A percentile compares a stretch with the other conserved stretches of the same genome.
Conservation (phyloP, 2,797 vertebrate genomes). For the Pseudochirops corinnae region DNA sequence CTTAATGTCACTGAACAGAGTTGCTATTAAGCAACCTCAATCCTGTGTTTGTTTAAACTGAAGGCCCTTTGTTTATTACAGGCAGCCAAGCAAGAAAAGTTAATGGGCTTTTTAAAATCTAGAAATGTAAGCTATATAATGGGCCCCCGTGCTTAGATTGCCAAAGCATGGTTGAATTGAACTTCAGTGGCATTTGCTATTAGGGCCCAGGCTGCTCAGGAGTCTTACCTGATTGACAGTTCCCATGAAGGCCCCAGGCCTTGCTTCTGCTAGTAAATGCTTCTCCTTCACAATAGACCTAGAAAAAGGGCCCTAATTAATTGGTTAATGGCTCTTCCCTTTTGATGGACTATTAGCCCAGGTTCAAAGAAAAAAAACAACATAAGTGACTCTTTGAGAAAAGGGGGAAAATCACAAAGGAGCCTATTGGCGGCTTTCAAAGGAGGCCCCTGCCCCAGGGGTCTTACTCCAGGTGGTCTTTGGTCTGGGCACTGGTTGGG, state of each 20-base stretch:
- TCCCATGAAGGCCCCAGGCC: background rate
- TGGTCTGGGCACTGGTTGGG: background rate
- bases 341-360: conserved; percentile 14
- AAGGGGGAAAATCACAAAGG: conserved; percentile 18
- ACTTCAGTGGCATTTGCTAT: conserved; percentile 44
- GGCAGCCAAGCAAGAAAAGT: conserved; percentile 32
- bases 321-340: background rate
- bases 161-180: conserved; percentile 21
- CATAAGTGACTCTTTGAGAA: conserved; percentile 23
- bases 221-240: conserved; percentile 40
- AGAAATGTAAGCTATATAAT: conserved; percentile 28
- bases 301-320: conserved; percentile 52
- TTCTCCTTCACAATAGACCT: conserved; percentile 41
- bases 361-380: background rate
- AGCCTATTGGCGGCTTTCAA: background rate
- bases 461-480: background rate
- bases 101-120: conserved; percentile 36
- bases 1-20: conserved; percentile 1
- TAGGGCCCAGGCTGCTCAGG: background rate
- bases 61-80: conserved; percentile 55
- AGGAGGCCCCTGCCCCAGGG: background rate
- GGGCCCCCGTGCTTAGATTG: conserved; percentile 34
- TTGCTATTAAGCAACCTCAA: conserved; percentile 27
- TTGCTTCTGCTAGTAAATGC: conserved; percentile 9
- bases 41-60: conserved; percentile 44